Evolutionary conservation across 2,888 invertebrate genomes (phyloP), one percentile per base, ranked within the genome.

Genomic region (Branchipolynoe longqiensis): DNA sequence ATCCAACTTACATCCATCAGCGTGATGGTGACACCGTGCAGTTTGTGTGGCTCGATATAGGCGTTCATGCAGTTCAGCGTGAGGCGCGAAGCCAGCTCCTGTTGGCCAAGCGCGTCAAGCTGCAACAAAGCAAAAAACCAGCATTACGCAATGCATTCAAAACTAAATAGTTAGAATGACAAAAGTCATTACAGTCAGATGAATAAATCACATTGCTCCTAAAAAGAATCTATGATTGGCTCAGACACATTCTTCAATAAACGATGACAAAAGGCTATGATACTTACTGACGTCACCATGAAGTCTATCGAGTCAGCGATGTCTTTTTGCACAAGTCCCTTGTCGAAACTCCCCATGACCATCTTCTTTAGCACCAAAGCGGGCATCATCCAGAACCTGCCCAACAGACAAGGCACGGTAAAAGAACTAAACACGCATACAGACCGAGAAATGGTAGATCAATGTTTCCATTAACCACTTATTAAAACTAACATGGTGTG

Each of bases 301-400:
- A 98, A 98, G 93, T 98, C 97, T 88, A 97, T 96, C 41, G 97
- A 96, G 91, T 97, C 96, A 41, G 96, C 96, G 92, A 97, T 97
- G 89, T 96, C 95, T 59, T 95, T 95, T 92, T 97, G 97, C 64
- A 92, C 90, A 40, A 90, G 87, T 2, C 96, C 95, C 93, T 96
- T 96, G 81, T 96, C 96, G 91, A 97, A 97, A 93, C 97, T 97
- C 0, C 97, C 96, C 96, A 97, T 96, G 0, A 98, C 95, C 96
- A 97, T 97, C 94, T 96, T 96, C 93, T 97, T 97, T 82, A 98
- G 94, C 6, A 97, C 96, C 82, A 97, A 92, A 0, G 97, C 96
- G 18, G 98, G 98, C 89, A 97, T 94, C 91, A 97, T 96, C 97
- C 97, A 98, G 94, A 97, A 97, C 82, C 94, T 94, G 84, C n/a